Conservation (phyloP, 2,888 invertebrate species). For the Drosophila hamatofila region DNA sequence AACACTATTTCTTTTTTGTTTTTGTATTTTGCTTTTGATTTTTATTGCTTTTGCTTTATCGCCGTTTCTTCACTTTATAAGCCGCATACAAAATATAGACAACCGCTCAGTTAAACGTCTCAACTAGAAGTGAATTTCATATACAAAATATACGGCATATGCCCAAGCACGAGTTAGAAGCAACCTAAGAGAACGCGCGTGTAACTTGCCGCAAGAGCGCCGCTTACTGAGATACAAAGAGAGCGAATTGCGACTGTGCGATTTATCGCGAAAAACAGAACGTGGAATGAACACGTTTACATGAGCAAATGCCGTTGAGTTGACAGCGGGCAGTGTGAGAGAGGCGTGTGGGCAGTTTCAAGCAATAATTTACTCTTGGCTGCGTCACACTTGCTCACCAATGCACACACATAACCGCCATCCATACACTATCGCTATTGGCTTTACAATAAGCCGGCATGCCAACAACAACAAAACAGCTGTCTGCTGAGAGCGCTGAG, state of each 20-base stretch:
- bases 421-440: conserved; percentile 45
- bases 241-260: conserved; percentile 18
- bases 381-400: conserved; percentile 38
- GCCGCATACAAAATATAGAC: conserved; percentile 55
- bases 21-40: conserved; percentile 34
- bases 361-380: conserved; percentile 19
- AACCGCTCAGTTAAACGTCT: conserved; percentile 81
- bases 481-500: conserved; percentile 32
- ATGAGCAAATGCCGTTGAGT: conserved; percentile 11
- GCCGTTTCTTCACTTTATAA: conserved; percentile 45
- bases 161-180: conserved; percentile 72
- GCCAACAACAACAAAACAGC: conserved; percentile 68
- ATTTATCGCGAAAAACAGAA: conserved; percentile 8
- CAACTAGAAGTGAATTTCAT: conserved; percentile 80
- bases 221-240: background rate
- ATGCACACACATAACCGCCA: conserved; percentile 24
- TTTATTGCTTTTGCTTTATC: conserved; percentile 23
- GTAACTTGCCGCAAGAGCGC: conserved; percentile 17
- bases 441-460: conserved; percentile 57
- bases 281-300: conserved; percentile 38
- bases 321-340: background rate
- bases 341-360: conserved; percentile 60
- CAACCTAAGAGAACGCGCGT: conserved; percentile 25
- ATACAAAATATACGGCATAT: conserved; percentile 34
- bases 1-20: conserved; percentile 44